phyloP scores from a whole-genome alignment of 2,888 invertebrate genomes.

The Amphipoea oculea region DNA sequence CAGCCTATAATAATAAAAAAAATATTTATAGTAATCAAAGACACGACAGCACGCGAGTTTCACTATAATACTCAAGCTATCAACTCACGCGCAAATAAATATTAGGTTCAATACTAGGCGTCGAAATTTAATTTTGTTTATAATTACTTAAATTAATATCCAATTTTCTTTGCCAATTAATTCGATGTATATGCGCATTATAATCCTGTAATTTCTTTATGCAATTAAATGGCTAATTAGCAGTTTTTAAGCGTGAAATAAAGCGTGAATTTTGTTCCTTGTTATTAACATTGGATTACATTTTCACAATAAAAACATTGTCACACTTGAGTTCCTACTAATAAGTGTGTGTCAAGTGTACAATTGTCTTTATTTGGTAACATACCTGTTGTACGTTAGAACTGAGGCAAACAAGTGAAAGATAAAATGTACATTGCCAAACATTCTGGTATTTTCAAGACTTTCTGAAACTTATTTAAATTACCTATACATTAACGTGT shows the following conservation, averaged over 20 bases:
- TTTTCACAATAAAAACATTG: background rate
- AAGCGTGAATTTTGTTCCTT: constrained; percentile 23
- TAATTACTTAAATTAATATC: constrained; percentile 43
- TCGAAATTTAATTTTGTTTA: constrained; percentile 63
- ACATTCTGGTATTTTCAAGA: background rate
- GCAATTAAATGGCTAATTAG: constrained; percentile 38
- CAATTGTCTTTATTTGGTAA: too few species aligned
- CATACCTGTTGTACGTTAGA: background rate
- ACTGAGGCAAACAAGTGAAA: background rate
- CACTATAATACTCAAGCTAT: constrained; percentile 57
- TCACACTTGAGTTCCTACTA: background rate
- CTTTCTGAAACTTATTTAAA: background rate
- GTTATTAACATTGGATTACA: constrained; percentile 7
- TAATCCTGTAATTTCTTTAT: constrained; percentile 13
- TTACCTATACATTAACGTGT: background rate
- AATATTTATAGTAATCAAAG: constrained; percentile 22
- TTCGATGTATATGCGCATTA: constrained; percentile 23
- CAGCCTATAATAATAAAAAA: constrained; percentile 11
- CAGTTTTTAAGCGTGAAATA: constrained; percentile 13
- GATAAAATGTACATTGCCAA: too few species aligned
- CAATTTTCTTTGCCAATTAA: constrained; percentile 17
- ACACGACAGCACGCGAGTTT: constrained; percentile 68
- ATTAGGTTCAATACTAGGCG: constrained; percentile 34
- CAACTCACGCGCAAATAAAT: constrained; percentile 17
- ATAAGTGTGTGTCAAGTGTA: background rate